Conservation (phyloP, 1,140 invertebrate species). For the Centruroides sculpturatus region DNA sequence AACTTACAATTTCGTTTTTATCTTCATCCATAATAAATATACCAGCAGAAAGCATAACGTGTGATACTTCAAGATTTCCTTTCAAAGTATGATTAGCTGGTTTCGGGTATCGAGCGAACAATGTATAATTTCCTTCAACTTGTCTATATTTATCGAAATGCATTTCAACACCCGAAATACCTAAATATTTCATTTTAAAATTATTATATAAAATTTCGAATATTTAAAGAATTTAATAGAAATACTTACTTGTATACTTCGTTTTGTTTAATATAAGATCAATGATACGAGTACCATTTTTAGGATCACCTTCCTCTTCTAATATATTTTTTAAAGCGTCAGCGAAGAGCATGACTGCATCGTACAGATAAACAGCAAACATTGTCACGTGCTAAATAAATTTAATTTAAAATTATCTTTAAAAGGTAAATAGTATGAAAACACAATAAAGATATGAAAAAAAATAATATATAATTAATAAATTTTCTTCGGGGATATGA, state of each 20-base stretch:
- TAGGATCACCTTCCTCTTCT: slow-evolving; percentile 21
- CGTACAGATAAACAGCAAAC: slow-evolving; percentile 92
- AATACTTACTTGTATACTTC: slow-evolving; percentile 16
- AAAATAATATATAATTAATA: too few relatives aligned
- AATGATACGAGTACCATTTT: slow-evolving; percentile 30
- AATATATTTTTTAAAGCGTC: slow-evolving; percentile 62
- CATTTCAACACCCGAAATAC: slow-evolving; percentile 80
- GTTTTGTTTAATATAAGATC: slow-evolving; percentile 21
- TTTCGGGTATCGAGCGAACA: slow-evolving; percentile 47
- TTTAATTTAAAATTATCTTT: slow-evolving; percentile 20
- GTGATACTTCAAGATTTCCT: slow-evolving; percentile 3
- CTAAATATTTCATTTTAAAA: slow-evolving; percentile 32
- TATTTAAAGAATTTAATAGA: background rate
- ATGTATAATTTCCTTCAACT: slow-evolving; percentile 92
- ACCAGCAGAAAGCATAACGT: slow-evolving; percentile 21
- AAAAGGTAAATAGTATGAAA: too few relatives aligned
- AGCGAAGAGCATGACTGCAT: slow-evolving; percentile 85
- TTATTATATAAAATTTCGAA: too few relatives aligned
- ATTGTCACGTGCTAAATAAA: slow-evolving; percentile 61
- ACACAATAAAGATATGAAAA: too few relatives aligned
- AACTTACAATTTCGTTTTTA: slow-evolving; percentile 4
- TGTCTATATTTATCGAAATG: slow-evolving; percentile 83
- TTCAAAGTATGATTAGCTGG: slow-evolving; percentile 6
- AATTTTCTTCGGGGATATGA: too few relatives aligned
- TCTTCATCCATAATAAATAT: slow-evolving; percentile 6